Evolutionary conservation across 2,113 vertebrate genomes (phyloP).

Genomic region (Xenopus borealis): DNA sequence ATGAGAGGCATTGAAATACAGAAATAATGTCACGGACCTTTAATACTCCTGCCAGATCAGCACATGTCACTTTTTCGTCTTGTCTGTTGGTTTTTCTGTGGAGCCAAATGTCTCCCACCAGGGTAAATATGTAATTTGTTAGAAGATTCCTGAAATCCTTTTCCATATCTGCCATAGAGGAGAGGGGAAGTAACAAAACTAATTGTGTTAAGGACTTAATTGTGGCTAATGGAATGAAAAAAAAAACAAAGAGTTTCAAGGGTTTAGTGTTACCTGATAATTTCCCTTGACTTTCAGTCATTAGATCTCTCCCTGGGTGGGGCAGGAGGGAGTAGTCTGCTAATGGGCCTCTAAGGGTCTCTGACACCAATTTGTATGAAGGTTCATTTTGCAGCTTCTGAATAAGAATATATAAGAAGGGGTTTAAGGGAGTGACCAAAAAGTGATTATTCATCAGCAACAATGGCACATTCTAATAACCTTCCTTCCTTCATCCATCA

Average conservation of each 20-base stretch:
- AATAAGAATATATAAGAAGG: too few species aligned
- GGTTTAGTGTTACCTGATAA: slow-evolving; percentile 40
- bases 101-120: slow-evolving; percentile 14
- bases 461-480: too few species aligned
- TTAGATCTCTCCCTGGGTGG: slow-evolving; percentile 34
- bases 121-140: slow-evolving; percentile 20
- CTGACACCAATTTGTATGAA: slow-evolving; percentile 49
- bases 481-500: too few species aligned
- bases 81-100: slow-evolving; percentile 15
- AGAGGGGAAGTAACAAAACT: neutral
- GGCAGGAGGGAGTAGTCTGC: slow-evolving; percentile 55
- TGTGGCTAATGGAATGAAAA: too few species aligned
- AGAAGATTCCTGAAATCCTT: slow-evolving; percentile 27
- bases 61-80: slow-evolving; percentile 6
- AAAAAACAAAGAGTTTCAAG: too few species aligned
- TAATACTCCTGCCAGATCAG: slow-evolving; percentile 17
- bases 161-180: slow-evolving; percentile 38
- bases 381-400: slow-evolving; percentile 42
- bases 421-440: too few species aligned
- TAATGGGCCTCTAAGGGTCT: slow-evolving; percentile 46
- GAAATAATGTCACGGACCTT: slow-evolving; percentile 27
- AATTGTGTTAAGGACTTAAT: too few species aligned
- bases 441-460: too few species aligned
- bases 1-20: too few species aligned
- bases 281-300: slow-evolving; percentile 10